Conservation (phyloP, 2,113 vertebrate species). For the Arizona elegans region DNA sequence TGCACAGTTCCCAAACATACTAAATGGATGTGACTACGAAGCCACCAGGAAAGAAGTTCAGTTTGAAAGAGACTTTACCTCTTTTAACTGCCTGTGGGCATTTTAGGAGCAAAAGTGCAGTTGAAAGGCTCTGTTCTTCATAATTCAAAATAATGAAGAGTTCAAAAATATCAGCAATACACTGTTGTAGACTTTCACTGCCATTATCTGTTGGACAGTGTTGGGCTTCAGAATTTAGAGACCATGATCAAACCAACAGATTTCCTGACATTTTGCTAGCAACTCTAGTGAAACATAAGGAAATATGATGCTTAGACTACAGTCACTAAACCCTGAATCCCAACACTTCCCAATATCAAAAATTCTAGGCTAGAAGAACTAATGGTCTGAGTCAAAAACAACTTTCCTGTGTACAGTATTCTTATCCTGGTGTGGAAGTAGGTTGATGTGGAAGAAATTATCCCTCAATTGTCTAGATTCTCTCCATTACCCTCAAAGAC, state of each 20-base stretch:
- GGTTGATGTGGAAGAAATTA: neutral
- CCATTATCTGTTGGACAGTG: neutral
- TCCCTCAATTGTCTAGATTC: neutral
- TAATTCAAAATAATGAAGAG: neutral
- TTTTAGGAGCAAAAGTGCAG: neutral
- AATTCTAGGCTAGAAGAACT: neutral
- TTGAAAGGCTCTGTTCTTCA: neutral
- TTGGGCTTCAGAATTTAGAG: neutral
- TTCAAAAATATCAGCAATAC: neutral
- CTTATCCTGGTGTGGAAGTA: neutral
- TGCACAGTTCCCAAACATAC: neutral
- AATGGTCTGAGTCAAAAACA: neutral
- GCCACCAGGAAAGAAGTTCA: neutral
- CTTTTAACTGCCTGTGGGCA: neutral
- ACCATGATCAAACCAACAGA: neutral
- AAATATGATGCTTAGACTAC: neutral
- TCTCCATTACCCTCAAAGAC: neutral
- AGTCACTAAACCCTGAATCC: neutral
- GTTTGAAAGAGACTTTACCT: neutral
- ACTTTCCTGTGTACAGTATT: neutral
- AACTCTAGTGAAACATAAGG: neutral
- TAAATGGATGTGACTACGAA: neutral
- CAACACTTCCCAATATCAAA: neutral
- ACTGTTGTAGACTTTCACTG: neutral
- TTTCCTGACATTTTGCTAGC: neutral